phyloP scores from a whole-genome alignment of 2,888 invertebrate genomes.

The Tupiocoris notatus region DNA sequence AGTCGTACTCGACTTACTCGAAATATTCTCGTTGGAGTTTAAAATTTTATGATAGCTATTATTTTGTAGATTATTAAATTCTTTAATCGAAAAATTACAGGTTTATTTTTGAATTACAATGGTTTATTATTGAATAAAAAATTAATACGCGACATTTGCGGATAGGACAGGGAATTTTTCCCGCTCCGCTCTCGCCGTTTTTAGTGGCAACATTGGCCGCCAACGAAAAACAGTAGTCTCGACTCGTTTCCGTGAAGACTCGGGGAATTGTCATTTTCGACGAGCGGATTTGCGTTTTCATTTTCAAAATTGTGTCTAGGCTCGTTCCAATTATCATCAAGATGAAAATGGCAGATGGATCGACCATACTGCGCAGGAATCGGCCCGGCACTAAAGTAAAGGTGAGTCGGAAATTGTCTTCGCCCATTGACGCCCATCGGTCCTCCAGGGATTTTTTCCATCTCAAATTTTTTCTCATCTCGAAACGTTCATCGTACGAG shows the following conservation, averaged over 20 bases:
- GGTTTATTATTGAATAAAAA: too few relatives aligned
- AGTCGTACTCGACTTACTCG: too few relatives aligned
- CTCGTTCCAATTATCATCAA: conserved; percentile 37
- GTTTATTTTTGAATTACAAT: too few relatives aligned
- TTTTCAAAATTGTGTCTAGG: conserved; percentile 15
- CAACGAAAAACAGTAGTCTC: background rate
- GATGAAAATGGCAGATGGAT: conserved; percentile 81
- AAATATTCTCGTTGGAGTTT: too few relatives aligned
- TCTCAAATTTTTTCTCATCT: too few relatives aligned
- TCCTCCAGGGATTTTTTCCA: background rate
- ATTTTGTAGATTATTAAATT: too few relatives aligned
- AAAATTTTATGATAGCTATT: too few relatives aligned
- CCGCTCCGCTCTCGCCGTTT: too few relatives aligned
- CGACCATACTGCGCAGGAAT: conserved; percentile 78
- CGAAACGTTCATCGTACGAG: too few relatives aligned
- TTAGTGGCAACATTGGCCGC: background rate
- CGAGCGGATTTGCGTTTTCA: background rate
- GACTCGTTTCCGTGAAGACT: background rate
- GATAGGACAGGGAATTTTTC: too few relatives aligned
- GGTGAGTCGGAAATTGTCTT: conserved; percentile 57
- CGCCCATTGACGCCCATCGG: conserved; percentile 5
- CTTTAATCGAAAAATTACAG: too few relatives aligned
- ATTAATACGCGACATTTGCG: too few relatives aligned
- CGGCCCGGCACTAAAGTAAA: conserved; percentile 87
- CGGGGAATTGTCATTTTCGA: background rate